These are phyloP conservation scores for Enoplosus armatus DNA, from an alignment of 2,797 vertebrate species.

Conservation along the genomic window DNA sequence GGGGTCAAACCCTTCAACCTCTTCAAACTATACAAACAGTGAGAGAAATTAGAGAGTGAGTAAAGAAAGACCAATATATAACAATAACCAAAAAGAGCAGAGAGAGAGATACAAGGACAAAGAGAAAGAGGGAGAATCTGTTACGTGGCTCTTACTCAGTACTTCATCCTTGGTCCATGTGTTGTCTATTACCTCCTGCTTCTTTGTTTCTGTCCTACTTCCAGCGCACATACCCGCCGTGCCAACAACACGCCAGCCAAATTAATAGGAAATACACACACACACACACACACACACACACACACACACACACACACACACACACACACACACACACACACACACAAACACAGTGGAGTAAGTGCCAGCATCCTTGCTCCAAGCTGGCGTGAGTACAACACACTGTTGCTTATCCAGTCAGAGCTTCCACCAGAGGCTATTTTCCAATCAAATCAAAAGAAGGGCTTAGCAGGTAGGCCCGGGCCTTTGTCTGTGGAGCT, in stretches of 20 bases:
- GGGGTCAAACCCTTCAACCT: slow-evolving; percentile 36
- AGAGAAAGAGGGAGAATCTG: slow-evolving; percentile 39
- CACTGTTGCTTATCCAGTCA: slow-evolving; percentile 71
- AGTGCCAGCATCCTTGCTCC: slow-evolving; percentile 72
- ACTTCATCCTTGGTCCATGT: slow-evolving; percentile 72
- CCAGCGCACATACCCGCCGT: slow-evolving; percentile 71
- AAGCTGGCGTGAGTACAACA: slow-evolving; percentile 73
- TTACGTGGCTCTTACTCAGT: slow-evolving; percentile 48
- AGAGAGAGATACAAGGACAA: slow-evolving; percentile 15
- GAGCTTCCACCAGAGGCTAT: slow-evolving; percentile 71
- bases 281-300: slow-evolving; percentile 46
- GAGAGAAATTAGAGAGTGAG: neutral
- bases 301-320: slow-evolving; percentile 58
- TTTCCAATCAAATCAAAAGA: slow-evolving; percentile 77
- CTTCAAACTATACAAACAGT: slow-evolving; percentile 9
- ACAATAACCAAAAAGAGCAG: slow-evolving; percentile 18
- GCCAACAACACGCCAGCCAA: slow-evolving; percentile 78
- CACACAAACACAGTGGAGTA: slow-evolving; percentile 57
- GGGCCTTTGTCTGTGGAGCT: slow-evolving; percentile 62
- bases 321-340: slow-evolving; percentile 56
- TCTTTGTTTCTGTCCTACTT: slow-evolving; percentile 83
- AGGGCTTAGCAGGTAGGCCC: slow-evolving; percentile 77
- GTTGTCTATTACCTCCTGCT: slow-evolving; percentile 79
- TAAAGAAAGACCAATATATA: neutral
- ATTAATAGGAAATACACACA: slow-evolving; percentile 77